Evolutionary conservation across 2,797 vertebrate genomes (phyloP), one percentile per base, ranked within the genome.

Genomic region (Carduelis carduelis): DNA sequence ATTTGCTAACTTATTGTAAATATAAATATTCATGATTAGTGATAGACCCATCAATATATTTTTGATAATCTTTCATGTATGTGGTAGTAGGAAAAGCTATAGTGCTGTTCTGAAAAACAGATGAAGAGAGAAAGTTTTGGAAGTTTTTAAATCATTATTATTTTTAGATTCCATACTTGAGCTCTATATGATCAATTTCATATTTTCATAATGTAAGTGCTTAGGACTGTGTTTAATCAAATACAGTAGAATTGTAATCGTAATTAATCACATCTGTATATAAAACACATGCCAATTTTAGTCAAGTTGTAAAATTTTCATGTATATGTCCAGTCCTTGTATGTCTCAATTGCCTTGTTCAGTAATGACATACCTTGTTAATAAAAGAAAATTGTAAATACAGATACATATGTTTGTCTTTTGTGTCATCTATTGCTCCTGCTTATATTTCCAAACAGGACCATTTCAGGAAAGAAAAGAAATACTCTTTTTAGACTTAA

Each of bases 11-110:
- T 97, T 97, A 97, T 95, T 98, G 98, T 98, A 98, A 98, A 98
- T 98, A 98, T 85, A 92, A 97, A 94, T 89, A 94, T 96, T 95
- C 96, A 98, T 96, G 95, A 93, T 97, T 98, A 98, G 98, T 34
- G 66, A 98, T 98, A 98, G 97, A 98, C 90, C 86, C 96, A 96
- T 97, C 97, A 89, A 97, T 98, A 98, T 98, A 98, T 98, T 98
- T 98, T 98, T 98, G 98, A 98, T 98, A 98, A 98, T 98, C 97
- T 96, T 88, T 91, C 93, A 88, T 95, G 97, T 97, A 95, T 98
- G 97, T 93, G 95, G 92, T 94, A 93, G 97, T 96, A 97, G 90
- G 83, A 96, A 83, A 91, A 95, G 87, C 97, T 87, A 49, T 97
- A 95, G 84, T 91, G 69, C 63, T 90, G 86, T 89, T 92, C 91